Base-by-base conservation (phyloP, 2,797 vertebrate species). In the Arremon brunneinucha region DNA sequence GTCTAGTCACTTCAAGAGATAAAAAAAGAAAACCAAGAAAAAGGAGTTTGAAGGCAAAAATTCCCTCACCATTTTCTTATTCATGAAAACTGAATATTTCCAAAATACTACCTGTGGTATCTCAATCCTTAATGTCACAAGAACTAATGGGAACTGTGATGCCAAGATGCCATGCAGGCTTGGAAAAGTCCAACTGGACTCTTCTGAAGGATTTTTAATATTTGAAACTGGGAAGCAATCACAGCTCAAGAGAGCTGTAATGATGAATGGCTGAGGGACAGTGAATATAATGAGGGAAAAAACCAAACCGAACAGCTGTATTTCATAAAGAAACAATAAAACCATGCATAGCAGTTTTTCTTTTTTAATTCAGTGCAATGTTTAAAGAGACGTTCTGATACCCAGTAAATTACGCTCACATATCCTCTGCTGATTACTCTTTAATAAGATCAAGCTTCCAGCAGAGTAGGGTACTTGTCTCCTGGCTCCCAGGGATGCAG, bases 321-420 rank as follows among this genome's bases (percentile, higher is more conserved):
- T 96, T 96, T 95, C 85, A 95, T 97, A 89, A 96, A 87, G 83
- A 90, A 93, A 95, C 85, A 93, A 95, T 93, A 78, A 94, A 95
- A 68, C 39, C n/a, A 7, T 5, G 64, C 83, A 68, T 9, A 37
- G 80, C 76, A 93, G 90, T 70, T 95, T 94, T 90, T 86, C 80
- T 83, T 95, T 53, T 88, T 46, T 57, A 94, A 96, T 91, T 94
- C 83, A 87, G 30, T 39, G 63, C 56, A 63, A 30, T 14, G 30
- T 74, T 96, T 91, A 94, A 91, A 94, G 70, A 87, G 64, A 91
- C 53, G 6, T 84, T 84, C 52, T 93, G 90, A 91, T 94, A 87
- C 49, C 28, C 88, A 84, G 74, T 94, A 94, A 94, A 92, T 94
- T 93, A 83, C 8, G 49, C 80, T 93, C 80, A 49, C 90, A 80